Base-by-base conservation (phyloP, 2,888 invertebrate species). In the Drosophila conformis region DNA sequence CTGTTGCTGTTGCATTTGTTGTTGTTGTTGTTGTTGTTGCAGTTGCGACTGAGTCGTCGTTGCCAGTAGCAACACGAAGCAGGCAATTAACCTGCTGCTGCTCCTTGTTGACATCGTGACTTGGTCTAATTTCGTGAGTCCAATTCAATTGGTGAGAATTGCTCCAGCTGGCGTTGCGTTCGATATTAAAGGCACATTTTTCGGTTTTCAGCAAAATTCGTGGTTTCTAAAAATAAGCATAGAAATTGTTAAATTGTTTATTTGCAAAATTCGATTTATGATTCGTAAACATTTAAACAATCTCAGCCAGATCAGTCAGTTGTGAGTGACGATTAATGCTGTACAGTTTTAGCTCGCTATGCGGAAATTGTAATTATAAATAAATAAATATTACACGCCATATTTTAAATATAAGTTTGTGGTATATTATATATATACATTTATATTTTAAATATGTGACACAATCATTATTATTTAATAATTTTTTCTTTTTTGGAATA, bases 131-230 rank as follows among this genome's bases (percentile, higher is more conserved):
- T 67, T 63, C 51, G 21, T 18, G 49, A 18, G 27, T 18, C 27
- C 59, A 56, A 64, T 51, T 46, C 46, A 54, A 13, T 51, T 48
- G 63, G 51, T 68, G 69, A 38, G 64, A 71, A 72, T 72, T 77
- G 60, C 58, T 84, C 66, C 66, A 69, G 68, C 56, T 73, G 69
- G 57, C 68, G 64, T 66, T 66, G 15, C 21, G 40, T 42, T n/a
- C 54, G 38, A 68, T 56, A 75, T 79, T 86, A 86, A 86, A 90
- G 83, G 86, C 89, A 90, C 90, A 90, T 87, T 73, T 73, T 78
- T 87, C 61, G 42, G 60, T 63, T 25, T 57, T 57, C 40, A 21
- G 21, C 18, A 38, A 71, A 78, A 66, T 75, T 76, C 74, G 60
- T 63, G 13, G 58, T 49, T 48, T 75, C 90, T 86, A 78, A 73